phyloP scores from a whole-genome alignment of 2,888 invertebrate genomes.

The Diogma glabrata region DNA sequence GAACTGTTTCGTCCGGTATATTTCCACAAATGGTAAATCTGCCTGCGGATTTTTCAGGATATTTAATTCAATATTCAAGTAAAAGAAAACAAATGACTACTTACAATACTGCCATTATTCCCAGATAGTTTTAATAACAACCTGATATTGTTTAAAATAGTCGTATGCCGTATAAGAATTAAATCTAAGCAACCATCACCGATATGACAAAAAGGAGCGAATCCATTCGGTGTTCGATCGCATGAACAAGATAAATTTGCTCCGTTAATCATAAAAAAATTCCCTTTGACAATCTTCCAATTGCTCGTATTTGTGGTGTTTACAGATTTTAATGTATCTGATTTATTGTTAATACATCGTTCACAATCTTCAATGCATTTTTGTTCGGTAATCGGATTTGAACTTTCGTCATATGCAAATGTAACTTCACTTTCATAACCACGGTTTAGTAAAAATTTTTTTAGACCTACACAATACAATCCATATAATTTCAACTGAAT shows the following conservation, averaged over 20 bases:
- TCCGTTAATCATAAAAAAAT: slow-evolving; percentile 64
- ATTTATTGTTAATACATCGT: slow-evolving; percentile 26
- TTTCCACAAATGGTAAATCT: slow-evolving; percentile 62
- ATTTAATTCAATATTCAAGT: too few species aligned
- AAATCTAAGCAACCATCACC: slow-evolving; percentile 72
- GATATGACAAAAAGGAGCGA: slow-evolving; percentile 65
- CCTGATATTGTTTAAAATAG: slow-evolving; percentile 55
- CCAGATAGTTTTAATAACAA: slow-evolving; percentile 40
- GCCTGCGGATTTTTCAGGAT: slow-evolving; percentile 27
- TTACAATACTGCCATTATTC: slow-evolving; percentile 7
- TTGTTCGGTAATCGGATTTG: slow-evolving; percentile 34
- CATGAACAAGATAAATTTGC: slow-evolving; percentile 69
- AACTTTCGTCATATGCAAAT: slow-evolving; percentile 31
- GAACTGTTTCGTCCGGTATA: slow-evolving; percentile 59
- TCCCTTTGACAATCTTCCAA: slow-evolving; percentile 54
- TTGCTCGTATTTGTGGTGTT: slow-evolving; percentile 12
- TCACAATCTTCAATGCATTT: slow-evolving; percentile 42
- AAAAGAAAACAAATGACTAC: not conserved
- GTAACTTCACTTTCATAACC: slow-evolving; percentile 53
- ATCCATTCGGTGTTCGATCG: slow-evolving; percentile 59
- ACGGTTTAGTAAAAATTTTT: slow-evolving; percentile 48
- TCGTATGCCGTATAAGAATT: slow-evolving; percentile 60
- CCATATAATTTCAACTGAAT: not conserved
- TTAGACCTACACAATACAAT: slow-evolving; percentile 39
- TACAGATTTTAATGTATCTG: not conserved